Conservation (phyloP, 2,113 vertebrate genomes). For the Sceloporus undulatus region DNA sequence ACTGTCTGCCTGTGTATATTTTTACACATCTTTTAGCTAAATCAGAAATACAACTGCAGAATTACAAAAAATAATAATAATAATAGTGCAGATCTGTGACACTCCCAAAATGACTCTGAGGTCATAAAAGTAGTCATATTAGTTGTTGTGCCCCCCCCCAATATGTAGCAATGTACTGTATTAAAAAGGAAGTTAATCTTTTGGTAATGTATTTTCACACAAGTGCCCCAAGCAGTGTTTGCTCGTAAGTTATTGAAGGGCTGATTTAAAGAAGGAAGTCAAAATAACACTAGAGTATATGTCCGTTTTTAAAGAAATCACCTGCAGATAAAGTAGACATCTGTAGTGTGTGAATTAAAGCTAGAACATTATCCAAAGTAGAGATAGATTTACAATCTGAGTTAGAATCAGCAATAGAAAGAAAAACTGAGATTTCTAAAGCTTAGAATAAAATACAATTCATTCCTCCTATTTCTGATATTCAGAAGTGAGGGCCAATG, state of each 20-base stretch:
- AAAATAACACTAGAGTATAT: constrained; percentile 4
- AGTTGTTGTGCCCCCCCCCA: not conserved
- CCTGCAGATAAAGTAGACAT: constrained; percentile 15
- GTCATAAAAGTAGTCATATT: constrained; percentile 15
- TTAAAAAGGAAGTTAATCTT: constrained; percentile 40
- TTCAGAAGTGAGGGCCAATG: not conserved
- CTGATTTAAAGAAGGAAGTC: constrained; percentile 18
- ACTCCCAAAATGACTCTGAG: constrained; percentile 38
- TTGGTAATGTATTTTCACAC: constrained; percentile 47
- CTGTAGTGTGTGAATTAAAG: not conserved
- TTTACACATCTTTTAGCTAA: constrained; percentile 63
- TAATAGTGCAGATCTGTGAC: constrained; percentile 54
- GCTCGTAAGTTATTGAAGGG: constrained; percentile 22
- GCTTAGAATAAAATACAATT: not conserved
- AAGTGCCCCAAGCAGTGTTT: constrained; percentile 54
- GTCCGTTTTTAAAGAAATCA: constrained; percentile 31
- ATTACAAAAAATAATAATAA: constrained; percentile 28
- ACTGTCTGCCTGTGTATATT: constrained; percentile 53
- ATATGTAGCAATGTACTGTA: constrained; percentile 2
- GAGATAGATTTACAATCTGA: not conserved
- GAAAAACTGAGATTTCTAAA: not conserved
- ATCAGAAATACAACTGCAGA: constrained; percentile 59
- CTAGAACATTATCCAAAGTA: constrained; percentile 28
- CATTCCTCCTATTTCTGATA: not conserved
- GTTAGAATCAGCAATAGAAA: not conserved